Conservation (phyloP, 2,888 invertebrate genomes). For the Drosophila mulleri region DNA sequence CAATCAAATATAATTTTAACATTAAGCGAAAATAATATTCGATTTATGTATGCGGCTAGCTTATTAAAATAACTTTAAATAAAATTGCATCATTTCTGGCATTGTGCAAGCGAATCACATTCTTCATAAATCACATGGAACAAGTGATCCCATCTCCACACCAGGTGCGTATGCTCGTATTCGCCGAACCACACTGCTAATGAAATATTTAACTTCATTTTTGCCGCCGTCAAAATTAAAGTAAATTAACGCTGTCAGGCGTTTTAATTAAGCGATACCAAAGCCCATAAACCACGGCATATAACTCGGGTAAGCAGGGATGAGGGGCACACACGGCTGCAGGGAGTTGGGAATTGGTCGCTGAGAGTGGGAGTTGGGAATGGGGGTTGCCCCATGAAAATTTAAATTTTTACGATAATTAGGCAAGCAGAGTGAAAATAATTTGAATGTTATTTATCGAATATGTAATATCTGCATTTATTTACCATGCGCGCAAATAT, state of each 20-base stretch:
- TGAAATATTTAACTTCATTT: slow-evolving; percentile 78
- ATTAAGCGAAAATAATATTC: too few species aligned
- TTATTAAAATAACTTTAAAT: too few species aligned
- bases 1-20: too few species aligned
- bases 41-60: too few species aligned
- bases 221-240: slow-evolving; percentile 60
- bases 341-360: background rate
- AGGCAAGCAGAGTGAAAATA: slow-evolving; percentile 1
- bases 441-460: slow-evolving; percentile 21
- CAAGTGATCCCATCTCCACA: background rate
- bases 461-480: background rate
- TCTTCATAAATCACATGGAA: too few species aligned
- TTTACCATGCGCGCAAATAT: background rate
- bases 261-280: slow-evolving; percentile 68
- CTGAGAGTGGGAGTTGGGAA: background rate
- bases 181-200: slow-evolving; percentile 56
- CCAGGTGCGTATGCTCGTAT: slow-evolving; percentile 16
- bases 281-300: slow-evolving; percentile 27
- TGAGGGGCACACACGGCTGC: background rate
- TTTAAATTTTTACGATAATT: slow-evolving; percentile 36
- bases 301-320: background rate
- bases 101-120: background rate
- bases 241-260: slow-evolving; percentile 71
- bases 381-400: slow-evolving; percentile 8
- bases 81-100: too few species aligned